Conservation (phyloP, 92 coral and sea anemone species). For the Epizoanthus stellaris region DNA sequence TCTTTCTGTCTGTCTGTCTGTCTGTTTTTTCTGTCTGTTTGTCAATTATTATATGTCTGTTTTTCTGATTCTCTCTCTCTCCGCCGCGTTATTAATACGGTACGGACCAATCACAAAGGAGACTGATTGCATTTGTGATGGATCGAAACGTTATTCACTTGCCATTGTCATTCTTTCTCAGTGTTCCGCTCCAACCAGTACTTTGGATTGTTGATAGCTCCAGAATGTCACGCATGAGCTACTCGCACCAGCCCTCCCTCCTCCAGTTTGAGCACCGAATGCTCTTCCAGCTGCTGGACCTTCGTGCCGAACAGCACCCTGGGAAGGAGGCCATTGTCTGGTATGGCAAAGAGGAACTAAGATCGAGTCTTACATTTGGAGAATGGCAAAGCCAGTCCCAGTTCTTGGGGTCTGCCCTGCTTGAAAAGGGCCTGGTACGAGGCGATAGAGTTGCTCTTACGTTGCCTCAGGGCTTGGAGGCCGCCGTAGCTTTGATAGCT, state of each 20-base stretch:
- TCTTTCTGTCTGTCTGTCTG: too few species aligned
- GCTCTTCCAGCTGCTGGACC: slow-evolving; percentile 43
- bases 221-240: slow-evolving; percentile 21
- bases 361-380: slow-evolving; percentile 49
- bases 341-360: slow-evolving; percentile 24
- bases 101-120: too few species aligned
- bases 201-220: too few species aligned
- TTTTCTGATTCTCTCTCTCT: too few species aligned
- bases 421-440: slow-evolving; percentile 55
- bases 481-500: slow-evolving; percentile 48
- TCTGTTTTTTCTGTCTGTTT: too few species aligned
- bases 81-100: too few species aligned
- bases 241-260: slow-evolving; percentile 40
- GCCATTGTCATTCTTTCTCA: too few species aligned
- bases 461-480: slow-evolving; percentile 49
- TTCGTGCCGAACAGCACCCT: slow-evolving; percentile 38
- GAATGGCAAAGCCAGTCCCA: slow-evolving; percentile 43
- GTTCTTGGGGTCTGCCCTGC: slow-evolving; percentile 41
- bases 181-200: too few species aligned
- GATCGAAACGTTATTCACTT: too few species aligned
- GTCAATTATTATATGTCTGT: too few species aligned
- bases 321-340: slow-evolving; percentile 52
- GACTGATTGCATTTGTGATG: too few species aligned
- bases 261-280: slow-evolving; percentile 38
- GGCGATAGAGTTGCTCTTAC: slow-evolving; percentile 47